Evolutionary conservation across 1,140 invertebrate genomes (phyloP).

Genomic region (Yoshiicerus persimilis): DNA sequence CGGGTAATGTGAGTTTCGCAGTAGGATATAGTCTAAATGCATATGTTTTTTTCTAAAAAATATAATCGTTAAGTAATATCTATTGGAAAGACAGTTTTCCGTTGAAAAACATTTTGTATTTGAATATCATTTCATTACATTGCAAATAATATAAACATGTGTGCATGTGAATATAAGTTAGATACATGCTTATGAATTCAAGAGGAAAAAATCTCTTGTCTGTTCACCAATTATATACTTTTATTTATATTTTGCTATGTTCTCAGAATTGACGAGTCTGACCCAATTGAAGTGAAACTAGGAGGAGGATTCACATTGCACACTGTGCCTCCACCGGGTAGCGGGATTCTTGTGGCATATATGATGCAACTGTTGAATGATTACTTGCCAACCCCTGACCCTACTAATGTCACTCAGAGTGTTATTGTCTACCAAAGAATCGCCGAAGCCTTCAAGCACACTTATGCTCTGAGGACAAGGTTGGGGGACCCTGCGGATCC

Average conservation of each 20-base stretch:
- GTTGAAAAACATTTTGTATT: too few species aligned
- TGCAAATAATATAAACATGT: too few species aligned
- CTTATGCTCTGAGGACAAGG: slow-evolving; percentile 77
- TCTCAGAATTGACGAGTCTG: slow-evolving; percentile 65
- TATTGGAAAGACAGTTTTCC: too few species aligned
- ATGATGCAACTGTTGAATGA: slow-evolving; percentile 80
- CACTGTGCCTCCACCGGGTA: slow-evolving; percentile 74
- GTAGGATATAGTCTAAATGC: too few species aligned
- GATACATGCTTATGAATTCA: too few species aligned
- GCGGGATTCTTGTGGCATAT: slow-evolving; percentile 75
- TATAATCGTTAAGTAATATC: too few species aligned
- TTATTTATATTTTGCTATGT: not conserved
- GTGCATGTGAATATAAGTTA: too few species aligned
- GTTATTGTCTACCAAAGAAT: slow-evolving; percentile 73
- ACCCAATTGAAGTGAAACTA: slow-evolving; percentile 63
- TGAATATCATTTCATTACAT: too few species aligned
- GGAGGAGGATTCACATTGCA: slow-evolving; percentile 66
- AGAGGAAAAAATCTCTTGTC: too few species aligned
- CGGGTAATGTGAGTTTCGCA: too few species aligned
- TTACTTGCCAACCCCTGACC: slow-evolving; percentile 60
- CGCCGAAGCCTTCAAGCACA: slow-evolving; percentile 88
- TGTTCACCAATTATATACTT: too few species aligned
- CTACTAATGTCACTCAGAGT: not conserved
- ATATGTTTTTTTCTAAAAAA: too few species aligned
- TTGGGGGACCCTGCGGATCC: slow-evolving; percentile 86